These are phyloP conservation scores for Aptenodytes forsteri DNA, from an alignment of 2,113 vertebrate species.

Conservation along the genomic window DNA sequence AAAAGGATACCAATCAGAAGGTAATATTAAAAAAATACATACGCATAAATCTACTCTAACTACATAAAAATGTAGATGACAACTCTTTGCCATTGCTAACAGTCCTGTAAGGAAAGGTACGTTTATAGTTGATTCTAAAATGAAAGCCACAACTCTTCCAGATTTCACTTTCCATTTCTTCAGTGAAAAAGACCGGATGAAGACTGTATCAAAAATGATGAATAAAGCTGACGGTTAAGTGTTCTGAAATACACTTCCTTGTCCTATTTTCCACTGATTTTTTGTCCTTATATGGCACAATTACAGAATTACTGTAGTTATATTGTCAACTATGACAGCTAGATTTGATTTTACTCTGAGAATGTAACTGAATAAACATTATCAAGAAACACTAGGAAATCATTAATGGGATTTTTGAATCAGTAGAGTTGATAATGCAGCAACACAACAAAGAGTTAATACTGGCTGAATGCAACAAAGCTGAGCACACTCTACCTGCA, in stretches of 20 bases:
- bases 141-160: neutral
- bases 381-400: neutral
- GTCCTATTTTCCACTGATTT: neutral
- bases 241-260: neutral
- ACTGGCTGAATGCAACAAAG: neutral
- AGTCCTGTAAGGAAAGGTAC: neutral
- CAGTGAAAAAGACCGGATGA: neutral
- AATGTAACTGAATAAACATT: neutral
- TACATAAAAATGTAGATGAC: neutral
- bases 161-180: neutral
- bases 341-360: slow-evolving; percentile 21
- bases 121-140: neutral
- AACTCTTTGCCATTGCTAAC: neutral
- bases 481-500: neutral
- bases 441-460: neutral
- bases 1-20: neutral
- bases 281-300: neutral
- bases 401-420: slow-evolving; percentile 4
- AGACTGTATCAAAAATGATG: neutral
- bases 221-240: neutral
- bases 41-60: neutral
- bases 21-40: neutral
- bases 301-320: slow-evolving; percentile 64
- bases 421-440: neutral
- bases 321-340: slow-evolving; percentile 33